Base-by-base conservation (phyloP, 2,888 invertebrate species). In the Callimorpha dominula region DNA sequence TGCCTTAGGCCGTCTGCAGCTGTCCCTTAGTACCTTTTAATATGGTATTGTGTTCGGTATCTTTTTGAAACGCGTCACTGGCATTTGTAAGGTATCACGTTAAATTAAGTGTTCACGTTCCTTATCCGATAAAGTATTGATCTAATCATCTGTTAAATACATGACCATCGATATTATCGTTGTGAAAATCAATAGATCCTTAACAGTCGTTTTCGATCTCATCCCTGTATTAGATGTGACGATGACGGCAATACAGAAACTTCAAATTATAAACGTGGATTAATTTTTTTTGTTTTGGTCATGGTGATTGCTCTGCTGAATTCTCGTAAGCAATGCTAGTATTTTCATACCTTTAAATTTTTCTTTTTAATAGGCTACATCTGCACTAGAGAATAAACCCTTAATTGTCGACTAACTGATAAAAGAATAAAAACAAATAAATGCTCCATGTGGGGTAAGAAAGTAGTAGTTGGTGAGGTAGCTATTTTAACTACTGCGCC, bases 71-170 rank as follows among this genome's bases (percentile, higher is more conserved):
- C 66, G 68, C 70, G 74, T 78, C 71, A 76, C 42, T 5, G n/a
- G 64, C 42, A 65, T 78, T 81, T 80, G 71, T 79, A 79, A 54
- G 75, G 79, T 65, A 66, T 76, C 73, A 62, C 66, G 54, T 62
- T 77, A 76, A 72, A 66, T 65, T 70, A 78, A 73, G 72, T 67
- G 54, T 54, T 73, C 62, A 49, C 68, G 63, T 72, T 52, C 57
- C 63, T 71, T 68, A 72, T 68, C 40, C 63, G 42, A 60, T 31
- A 43, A 49, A 42, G 43, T 50, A 62, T 60, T 65, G 54, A 66
- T 17, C 50, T 60, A 57, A 74, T 72, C 42, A 62, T 63, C 52
- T 70, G 70, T 64, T 78, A 62, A 74, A 71, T 71, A 15, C 42
- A 49, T 50, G 4, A 60, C 14, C 31, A 46, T 1, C 43, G 9